Percentiles rank a stretch among this genome's conserved stretches.
phyloP scores from a whole-genome alignment of 2,113 vertebrate genomes.

The Otolemur garnettii region DNA sequence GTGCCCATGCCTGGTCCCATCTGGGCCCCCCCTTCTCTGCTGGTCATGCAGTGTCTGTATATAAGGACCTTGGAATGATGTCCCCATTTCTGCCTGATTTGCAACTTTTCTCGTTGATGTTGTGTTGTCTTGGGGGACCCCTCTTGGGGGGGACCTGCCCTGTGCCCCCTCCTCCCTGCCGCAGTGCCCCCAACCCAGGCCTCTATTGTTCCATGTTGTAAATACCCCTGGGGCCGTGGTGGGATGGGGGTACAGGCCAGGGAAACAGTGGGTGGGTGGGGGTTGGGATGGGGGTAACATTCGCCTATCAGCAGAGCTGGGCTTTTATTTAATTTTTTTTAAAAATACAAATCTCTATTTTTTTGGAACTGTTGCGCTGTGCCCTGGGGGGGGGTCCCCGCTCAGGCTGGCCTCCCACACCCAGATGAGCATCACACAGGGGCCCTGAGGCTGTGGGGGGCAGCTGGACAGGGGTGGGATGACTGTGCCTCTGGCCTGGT shows the following conservation, averaged over 20 bases:
- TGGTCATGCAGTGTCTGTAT: slow-evolving; percentile 84
- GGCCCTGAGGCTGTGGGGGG: slow-evolving; percentile 77
- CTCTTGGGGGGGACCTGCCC: slow-evolving; percentile 74
- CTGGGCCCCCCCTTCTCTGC: slow-evolving; percentile 61
- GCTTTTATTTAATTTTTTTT: slow-evolving; percentile 87
- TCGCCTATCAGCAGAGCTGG: slow-evolving; percentile 86
- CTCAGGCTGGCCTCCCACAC: slow-evolving; percentile 80
- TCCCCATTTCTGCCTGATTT: slow-evolving; percentile 86
- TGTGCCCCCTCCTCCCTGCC: slow-evolving; percentile 75
- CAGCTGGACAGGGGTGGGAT: slow-evolving; percentile 81
- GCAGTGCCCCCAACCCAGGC: slow-evolving; percentile 80
- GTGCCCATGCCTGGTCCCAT: slow-evolving; percentile 58
- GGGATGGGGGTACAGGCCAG: slow-evolving; percentile 79
- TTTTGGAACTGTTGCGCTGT: slow-evolving; percentile 86
- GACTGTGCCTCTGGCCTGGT: slow-evolving; percentile 84
- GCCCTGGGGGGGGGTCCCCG: slow-evolving; percentile 77
- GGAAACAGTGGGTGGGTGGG: slow-evolving; percentile 76
- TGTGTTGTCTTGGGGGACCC: slow-evolving; percentile 83
- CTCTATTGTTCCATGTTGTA: slow-evolving; percentile 85
- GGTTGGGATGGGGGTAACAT: slow-evolving; percentile 77
- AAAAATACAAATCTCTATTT: slow-evolving; percentile 85
- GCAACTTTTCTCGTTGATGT: slow-evolving; percentile 86
- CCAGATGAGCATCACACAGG: slow-evolving; percentile 80
- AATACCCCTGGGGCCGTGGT: slow-evolving; percentile 80
- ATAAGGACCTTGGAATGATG: slow-evolving; percentile 86